Conservation (phyloP, 2,113 vertebrate species). For the Hiodon tergisus region DNA sequence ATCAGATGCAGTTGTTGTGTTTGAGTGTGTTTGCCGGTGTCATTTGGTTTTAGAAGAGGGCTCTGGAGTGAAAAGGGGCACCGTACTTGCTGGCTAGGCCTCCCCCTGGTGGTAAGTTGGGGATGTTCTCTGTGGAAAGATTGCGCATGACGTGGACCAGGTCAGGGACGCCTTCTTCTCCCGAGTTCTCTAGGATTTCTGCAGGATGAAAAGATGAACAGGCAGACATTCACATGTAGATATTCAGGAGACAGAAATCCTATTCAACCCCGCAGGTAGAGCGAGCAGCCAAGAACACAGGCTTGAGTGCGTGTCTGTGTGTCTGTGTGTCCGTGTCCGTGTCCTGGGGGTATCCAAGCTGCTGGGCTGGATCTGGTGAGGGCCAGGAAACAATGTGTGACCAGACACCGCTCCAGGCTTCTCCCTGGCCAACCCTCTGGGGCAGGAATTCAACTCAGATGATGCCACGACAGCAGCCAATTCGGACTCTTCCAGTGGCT, state of each 20-base stretch:
- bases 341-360: neutral
- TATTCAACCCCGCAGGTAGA: too few species aligned
- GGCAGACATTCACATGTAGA: neutral
- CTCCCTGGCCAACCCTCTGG: neutral
- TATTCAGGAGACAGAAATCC: neutral
- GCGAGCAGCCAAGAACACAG: neutral
- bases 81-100: constrained; percentile 93
- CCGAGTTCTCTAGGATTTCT: constrained; percentile 90
- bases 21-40: neutral
- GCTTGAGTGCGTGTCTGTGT: neutral
- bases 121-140: constrained; percentile 85
- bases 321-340: neutral
- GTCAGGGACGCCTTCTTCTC: constrained; percentile 89
- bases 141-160: constrained; percentile 90
- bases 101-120: constrained; percentile 91
- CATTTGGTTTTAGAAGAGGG: neutral
- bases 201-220: constrained; percentile 25
- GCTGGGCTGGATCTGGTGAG: neutral
- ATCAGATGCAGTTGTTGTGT: neutral
- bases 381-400: neutral
- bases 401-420: neutral
- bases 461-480: constrained; percentile 1
- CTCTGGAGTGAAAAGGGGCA: neutral
- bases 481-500: too few species aligned
- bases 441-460: constrained; percentile 4